Evolutionary conservation across 2,113 vertebrate species (phyloP).

Genomic region (Pyxicephalus adspersus): DNA sequence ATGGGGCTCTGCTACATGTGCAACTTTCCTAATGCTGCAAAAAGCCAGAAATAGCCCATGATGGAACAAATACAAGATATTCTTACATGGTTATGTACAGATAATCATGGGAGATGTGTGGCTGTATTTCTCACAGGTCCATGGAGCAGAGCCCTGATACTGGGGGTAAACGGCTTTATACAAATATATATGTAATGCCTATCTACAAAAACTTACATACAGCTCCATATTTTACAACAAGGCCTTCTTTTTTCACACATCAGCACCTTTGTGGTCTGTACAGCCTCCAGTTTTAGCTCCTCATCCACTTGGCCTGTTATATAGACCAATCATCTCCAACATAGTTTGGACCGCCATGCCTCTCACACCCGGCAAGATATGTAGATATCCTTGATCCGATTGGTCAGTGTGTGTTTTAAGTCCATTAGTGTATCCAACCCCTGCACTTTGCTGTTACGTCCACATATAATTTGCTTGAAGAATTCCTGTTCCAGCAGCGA

Average conservation of each 20-base stretch:
- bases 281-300: background rate
- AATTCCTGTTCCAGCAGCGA: conserved; percentile 84
- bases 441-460: conserved; percentile 79
- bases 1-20: no score
- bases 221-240: background rate
- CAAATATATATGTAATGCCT: background rate
- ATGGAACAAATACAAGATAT: no score
- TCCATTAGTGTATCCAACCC: conserved; percentile 84
- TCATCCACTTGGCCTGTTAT: no score
- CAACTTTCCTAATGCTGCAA: no score
- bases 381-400: conserved; percentile 83
- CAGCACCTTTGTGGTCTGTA: background rate
- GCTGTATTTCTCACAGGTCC: no score
- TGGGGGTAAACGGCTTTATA: background rate
- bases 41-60: no score
- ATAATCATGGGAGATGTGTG: no score
- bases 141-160: no score
- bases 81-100: no score
- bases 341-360: accelerated
- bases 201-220: conserved; percentile 44
- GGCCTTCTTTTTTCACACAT: background rate
- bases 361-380: conserved; percentile 87
- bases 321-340: background rate
- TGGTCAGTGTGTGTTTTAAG: conserved; percentile 82
- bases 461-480: conserved; percentile 83